These are phyloP conservation scores for Mythimna ferrago DNA, from an alignment of 2,888 invertebrate species.

Conservation along the genomic window DNA sequence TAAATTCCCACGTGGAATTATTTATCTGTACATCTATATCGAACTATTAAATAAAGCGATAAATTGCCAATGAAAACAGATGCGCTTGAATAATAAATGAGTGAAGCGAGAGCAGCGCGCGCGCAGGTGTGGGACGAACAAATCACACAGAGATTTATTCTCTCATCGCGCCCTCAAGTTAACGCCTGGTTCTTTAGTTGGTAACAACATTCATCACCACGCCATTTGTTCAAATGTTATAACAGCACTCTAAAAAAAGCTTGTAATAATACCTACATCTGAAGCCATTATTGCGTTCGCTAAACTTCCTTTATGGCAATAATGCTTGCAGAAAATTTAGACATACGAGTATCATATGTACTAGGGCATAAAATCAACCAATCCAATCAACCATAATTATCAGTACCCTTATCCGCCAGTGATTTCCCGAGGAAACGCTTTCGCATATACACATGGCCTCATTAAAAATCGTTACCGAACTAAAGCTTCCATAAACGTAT, in stretches of 20 bases:
- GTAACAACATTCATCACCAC: slow-evolving; percentile 37
- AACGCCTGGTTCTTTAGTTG: slow-evolving; percentile 45
- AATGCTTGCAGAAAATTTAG: not conserved
- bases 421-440: slow-evolving; percentile 8
- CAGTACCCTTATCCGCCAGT: not conserved
- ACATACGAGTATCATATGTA: not conserved
- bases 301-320: not conserved
- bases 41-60: slow-evolving; percentile 61
- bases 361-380: not conserved
- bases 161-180: slow-evolving; percentile 46
- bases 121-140: slow-evolving; percentile 63
- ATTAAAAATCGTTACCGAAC: slow-evolving; percentile 38
- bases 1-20: slow-evolving; percentile 46
- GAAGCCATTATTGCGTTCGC: not conserved
- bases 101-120: slow-evolving; percentile 46
- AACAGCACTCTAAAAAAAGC: not conserved
- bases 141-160: slow-evolving; percentile 62
- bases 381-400: slow-evolving; percentile 8
- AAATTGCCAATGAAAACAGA: slow-evolving; percentile 63
- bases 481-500: slow-evolving; percentile 18
- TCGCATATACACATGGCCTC: slow-evolving; percentile 5
- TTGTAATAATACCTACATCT: not conserved
- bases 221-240: slow-evolving; percentile 17
- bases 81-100: slow-evolving; percentile 67
- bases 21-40: slow-evolving; percentile 51